Conservation (phyloP, 2,797 vertebrate genomes). For the Lithobates pipiens region DNA sequence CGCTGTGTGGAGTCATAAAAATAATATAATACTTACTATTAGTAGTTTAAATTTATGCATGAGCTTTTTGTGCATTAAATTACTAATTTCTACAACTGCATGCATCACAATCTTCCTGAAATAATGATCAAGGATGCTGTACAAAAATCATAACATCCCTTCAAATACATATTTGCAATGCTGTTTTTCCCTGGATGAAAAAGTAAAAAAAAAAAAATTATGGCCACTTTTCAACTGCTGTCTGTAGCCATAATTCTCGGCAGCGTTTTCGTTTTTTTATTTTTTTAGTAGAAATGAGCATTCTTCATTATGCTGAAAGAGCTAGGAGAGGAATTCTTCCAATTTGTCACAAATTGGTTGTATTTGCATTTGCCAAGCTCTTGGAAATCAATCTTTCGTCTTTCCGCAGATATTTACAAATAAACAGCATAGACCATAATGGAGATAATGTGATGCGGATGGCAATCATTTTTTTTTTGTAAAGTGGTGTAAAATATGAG, state of each 20-base stretch:
- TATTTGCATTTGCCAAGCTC: constrained; percentile 62
- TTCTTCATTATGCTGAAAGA: constrained; percentile 59
- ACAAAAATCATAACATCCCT: constrained; percentile 1
- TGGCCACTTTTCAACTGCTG: constrained; percentile 54
- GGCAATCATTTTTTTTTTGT: constrained; percentile 35
- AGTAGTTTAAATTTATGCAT: background rate
- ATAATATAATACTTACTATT: background rate
- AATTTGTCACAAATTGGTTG: constrained; percentile 62
- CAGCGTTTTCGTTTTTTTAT: constrained; percentile 23
- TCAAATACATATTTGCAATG: constrained; percentile 30
- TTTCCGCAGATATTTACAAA: constrained; percentile 58
- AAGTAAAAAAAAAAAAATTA: constrained; percentile 31
- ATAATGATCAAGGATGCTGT: background rate
- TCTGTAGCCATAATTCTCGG: constrained; percentile 54
- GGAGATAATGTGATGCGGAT: constrained; percentile 51
- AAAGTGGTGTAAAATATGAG: constrained; percentile 41
- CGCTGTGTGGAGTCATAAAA: too few species aligned
- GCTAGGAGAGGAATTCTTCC: constrained; percentile 59
- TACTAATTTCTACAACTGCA: background rate
- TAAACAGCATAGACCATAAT: constrained; percentile 57
- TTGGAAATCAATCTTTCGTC: constrained; percentile 55
- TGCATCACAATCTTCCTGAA: background rate
- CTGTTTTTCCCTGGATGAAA: background rate
- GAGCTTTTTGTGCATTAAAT: background rate
- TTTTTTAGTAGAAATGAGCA: constrained; percentile 57